phyloP scores from a whole-genome alignment of 2,888 invertebrate genomes.

The Timema cristinae region DNA sequence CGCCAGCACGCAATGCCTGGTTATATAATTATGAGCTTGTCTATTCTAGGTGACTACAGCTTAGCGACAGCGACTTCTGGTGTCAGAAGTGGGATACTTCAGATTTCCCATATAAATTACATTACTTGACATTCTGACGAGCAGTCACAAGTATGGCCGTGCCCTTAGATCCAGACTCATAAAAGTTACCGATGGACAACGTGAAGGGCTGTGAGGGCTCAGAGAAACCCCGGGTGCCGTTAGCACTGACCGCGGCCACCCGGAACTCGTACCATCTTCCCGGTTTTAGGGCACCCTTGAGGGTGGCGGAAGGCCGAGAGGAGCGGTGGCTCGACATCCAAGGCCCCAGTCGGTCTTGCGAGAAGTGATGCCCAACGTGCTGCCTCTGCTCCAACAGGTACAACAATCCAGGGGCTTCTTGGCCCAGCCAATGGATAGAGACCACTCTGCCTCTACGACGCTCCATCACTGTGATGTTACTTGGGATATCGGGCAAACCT shows the following conservation, averaged over 20 bases:
- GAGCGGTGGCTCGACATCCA: constrained; percentile 59
- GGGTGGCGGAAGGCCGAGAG: constrained; percentile 51
- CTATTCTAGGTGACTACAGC: not conserved
- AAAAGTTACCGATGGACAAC: constrained; percentile 32
- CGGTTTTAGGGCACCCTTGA: constrained; percentile 57
- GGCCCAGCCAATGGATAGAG: constrained; percentile 42
- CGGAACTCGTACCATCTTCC: constrained; percentile 76
- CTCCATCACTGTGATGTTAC: constrained; percentile 56
- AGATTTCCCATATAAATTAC: no score
- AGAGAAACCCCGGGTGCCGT: constrained; percentile 70
- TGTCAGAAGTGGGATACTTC: no score
- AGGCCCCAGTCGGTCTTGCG: constrained; percentile 58
- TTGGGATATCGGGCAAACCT: constrained; percentile 61
- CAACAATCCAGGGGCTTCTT: constrained; percentile 45
- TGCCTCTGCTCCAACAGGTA: constrained; percentile 67
- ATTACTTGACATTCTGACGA: not conserved
- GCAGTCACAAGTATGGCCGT: not conserved
- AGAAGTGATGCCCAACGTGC: constrained; percentile 62
- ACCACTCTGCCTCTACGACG: constrained; percentile 51
- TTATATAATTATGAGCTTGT: no score
- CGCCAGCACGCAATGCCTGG: no score
- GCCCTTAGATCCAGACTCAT: not conserved
- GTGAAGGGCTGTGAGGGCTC: constrained; percentile 56
- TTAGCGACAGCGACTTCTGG: not conserved
- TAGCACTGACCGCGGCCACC: constrained; percentile 68